Base-by-base conservation (phyloP, 1,140 invertebrate species). In the Halyomorpha halys region DNA sequence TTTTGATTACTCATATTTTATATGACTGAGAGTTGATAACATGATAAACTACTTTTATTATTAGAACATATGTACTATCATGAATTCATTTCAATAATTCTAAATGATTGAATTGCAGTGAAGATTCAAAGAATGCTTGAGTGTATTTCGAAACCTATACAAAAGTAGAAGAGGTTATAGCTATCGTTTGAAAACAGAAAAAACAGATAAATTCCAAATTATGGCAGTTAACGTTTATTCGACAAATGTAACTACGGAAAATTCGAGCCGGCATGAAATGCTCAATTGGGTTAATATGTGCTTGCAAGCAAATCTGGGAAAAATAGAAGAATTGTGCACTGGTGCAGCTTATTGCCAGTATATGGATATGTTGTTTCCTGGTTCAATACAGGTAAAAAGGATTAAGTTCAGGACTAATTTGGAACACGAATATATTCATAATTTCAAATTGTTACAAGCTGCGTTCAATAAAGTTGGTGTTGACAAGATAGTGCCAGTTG, bases 391-490 rank as follows among this genome's bases (percentile, higher is more conserved):
- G 49, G 78, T 99, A 73, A 99, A 98, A 77, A 87, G 93, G 76
- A 91, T 99, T 30, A 99, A 99, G 81, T 98, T 98, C 77, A 91
- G 89, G 78, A 97, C 96, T 71, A 95, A 96, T 76, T 78, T 98
- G 71, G 97, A 99, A 77, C 94, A 99, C 79, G 97, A 99, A 78
- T 99, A 97, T 75, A 98, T 99, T 79, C 92, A 96, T 75, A 99
- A 99, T 78, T 99, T 98, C 76, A 99, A 99, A 85, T 83, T 95
- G 69, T 81, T 99, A 60, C 97, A 99, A 81, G 92, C 88, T n/a
- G 83, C 84, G 45, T 99, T 99, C 75, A 97, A 97, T 79, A 97
- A 94, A 80, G 88, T 98, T 84, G 84, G 84, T 71, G 93, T 99
- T 70, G 97, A 99, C 77, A 99, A 99, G 89, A 94, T 98, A 86